phyloP scores from a whole-genome alignment of 2,797 vertebrate species.

The Vultur gryphus region DNA sequence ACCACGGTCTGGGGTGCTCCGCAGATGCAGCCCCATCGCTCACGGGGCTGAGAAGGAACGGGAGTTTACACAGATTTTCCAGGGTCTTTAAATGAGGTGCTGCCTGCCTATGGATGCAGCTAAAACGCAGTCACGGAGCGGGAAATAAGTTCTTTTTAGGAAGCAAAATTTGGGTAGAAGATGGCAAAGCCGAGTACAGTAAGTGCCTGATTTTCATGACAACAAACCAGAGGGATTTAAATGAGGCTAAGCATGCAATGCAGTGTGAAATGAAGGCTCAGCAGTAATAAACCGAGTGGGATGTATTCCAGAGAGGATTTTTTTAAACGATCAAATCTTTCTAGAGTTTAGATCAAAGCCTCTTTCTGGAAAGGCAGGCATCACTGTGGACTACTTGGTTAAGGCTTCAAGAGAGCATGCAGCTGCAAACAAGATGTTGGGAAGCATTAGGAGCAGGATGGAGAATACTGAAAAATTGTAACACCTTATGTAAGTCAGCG shows the following conservation, averaged over 20 bases:
- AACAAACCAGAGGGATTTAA: neutral
- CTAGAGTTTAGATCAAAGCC: neutral
- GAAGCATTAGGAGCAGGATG: neutral
- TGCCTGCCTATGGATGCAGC: neutral
- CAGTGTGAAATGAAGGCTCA: neutral
- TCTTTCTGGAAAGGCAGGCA: neutral
- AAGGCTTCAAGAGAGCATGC: neutral
- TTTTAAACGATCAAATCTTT: neutral
- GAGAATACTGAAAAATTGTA: neutral
- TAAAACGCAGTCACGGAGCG: accelerated
- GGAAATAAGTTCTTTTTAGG: neutral
- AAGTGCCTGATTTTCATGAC: neutral
- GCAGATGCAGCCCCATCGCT: neutral
- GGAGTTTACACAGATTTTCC: neutral
- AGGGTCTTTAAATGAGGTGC: neutral
- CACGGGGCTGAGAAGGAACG: neutral
- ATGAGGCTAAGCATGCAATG: neutral
- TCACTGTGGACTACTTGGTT: neutral
- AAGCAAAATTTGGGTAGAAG: neutral
- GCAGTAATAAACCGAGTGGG: neutral
- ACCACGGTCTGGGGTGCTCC: neutral
- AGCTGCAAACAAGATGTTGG: neutral
- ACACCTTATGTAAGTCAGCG: neutral
- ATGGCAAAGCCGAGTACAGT: neutral
- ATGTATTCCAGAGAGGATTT: neutral